Conservation (phyloP, 2,888 invertebrate genomes). For the Elmis aenea region DNA sequence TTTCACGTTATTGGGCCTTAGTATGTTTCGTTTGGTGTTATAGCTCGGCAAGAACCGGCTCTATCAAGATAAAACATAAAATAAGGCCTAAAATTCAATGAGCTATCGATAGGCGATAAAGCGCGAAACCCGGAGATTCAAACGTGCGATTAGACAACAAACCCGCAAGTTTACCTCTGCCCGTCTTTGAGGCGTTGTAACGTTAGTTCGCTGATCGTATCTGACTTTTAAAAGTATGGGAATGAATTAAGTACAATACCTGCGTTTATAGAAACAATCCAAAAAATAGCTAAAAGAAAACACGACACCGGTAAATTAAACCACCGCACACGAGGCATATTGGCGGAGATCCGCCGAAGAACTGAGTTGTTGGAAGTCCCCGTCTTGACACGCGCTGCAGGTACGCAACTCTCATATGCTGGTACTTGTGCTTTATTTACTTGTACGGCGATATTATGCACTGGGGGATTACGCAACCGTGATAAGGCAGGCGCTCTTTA, state of each 20-base stretch:
- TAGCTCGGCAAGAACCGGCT: no score
- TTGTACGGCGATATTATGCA: constrained; percentile 4
- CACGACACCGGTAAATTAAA: constrained; percentile 31
- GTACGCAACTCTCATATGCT: constrained; percentile 23
- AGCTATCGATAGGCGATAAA: no score
- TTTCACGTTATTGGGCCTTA: no score
- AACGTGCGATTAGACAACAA: no score
- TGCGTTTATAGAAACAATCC: constrained; percentile 29
- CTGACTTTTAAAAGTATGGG: no score
- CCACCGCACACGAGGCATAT: constrained; percentile 40
- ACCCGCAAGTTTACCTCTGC: no score
- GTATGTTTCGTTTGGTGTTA: no score
- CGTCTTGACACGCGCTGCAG: constrained; percentile 35
- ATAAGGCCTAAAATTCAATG: no score
- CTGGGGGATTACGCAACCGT: constrained; percentile 13
- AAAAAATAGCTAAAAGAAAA: constrained; percentile 24
- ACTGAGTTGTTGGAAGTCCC: constrained; percentile 39
- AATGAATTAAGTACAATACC: constrained; percentile 22
- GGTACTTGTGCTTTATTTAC: constrained; percentile 2
- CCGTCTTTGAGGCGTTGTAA: no score
- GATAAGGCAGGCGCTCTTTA: constrained; percentile 8
- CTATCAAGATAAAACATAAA: no score
- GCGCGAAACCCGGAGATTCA: background rate
- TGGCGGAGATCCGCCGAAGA: constrained; percentile 41
- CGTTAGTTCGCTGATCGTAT: no score